Conservation (phyloP, 2,888 invertebrate genomes). For the Pollenia amentaria region DNA sequence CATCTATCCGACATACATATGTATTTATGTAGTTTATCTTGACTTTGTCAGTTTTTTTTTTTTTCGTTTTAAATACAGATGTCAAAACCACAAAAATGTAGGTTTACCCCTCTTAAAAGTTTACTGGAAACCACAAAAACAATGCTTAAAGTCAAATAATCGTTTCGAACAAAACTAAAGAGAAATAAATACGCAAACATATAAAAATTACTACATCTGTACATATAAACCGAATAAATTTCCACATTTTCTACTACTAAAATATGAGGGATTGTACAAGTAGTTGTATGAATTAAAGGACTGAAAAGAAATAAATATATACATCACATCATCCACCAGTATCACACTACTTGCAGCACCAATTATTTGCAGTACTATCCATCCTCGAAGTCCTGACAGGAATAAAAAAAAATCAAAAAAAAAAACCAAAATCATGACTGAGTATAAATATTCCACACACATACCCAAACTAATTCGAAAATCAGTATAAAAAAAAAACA, state of each 20-base stretch:
- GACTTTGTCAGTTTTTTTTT: slow-evolving; percentile 21
- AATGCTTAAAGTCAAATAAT: slow-evolving; percentile 67
- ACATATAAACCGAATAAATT: slow-evolving; percentile 11
- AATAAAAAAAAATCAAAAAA: background rate
- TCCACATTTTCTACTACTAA: slow-evolving; percentile 28
- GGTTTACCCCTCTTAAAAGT: slow-evolving; percentile 34
- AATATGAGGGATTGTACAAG: slow-evolving; percentile 30
- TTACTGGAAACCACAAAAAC: slow-evolving; percentile 43
- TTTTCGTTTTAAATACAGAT: slow-evolving; percentile 56
- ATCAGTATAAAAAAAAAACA: background rate
- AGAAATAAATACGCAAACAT: slow-evolving; percentile 22
- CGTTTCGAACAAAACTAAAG: slow-evolving; percentile 31
- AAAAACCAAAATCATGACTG: slow-evolving; percentile 20
- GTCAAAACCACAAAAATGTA: slow-evolving; percentile 71
- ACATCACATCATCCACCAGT: slow-evolving; percentile 42
- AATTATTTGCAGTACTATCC: slow-evolving; percentile 38
- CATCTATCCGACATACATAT: background rate
- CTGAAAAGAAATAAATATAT: background rate
- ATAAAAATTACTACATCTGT: background rate
- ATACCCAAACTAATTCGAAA: slow-evolving; percentile 25
- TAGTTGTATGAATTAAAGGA: slow-evolving; percentile 14
- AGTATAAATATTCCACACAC: slow-evolving; percentile 39
- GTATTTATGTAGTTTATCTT: slow-evolving; percentile 13
- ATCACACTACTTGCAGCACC: background rate
- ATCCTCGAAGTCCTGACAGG: slow-evolving; percentile 16